phyloP scores from a whole-genome alignment of 2,113 vertebrate species.

The Urocynchramus pylzowi region DNA sequence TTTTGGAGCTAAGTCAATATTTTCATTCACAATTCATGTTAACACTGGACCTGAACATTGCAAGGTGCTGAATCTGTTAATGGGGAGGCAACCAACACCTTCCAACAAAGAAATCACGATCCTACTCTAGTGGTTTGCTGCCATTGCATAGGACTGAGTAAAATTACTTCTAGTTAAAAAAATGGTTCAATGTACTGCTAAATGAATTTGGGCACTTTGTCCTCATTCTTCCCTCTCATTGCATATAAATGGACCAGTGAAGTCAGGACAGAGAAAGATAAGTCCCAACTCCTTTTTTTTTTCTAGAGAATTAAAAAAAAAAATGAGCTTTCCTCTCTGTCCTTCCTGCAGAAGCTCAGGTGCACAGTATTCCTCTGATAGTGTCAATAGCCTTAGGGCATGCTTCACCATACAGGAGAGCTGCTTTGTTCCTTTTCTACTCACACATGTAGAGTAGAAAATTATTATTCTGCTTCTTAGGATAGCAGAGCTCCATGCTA shows the following conservation, averaged over 20 bases:
- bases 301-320: background rate
- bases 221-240: background rate
- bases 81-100: background rate
- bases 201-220: background rate
- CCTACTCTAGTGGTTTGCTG: background rate
- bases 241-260: background rate
- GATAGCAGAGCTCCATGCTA: background rate
- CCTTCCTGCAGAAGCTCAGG: background rate
- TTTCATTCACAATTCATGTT: conserved; percentile 49
- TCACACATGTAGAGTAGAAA: background rate
- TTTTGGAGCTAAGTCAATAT: conserved; percentile 45
- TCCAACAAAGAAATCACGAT: background rate
- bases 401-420: background rate
- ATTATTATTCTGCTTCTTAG: background rate
- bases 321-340: background rate
- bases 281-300: background rate
- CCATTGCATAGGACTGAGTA: background rate
- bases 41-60: background rate
- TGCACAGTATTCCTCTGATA: background rate
- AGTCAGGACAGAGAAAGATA: background rate
- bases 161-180: background rate
- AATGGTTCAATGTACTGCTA: background rate
- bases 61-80: background rate
- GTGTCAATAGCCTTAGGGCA: background rate
- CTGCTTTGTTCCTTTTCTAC: background rate